Evolutionary conservation across 2,888 invertebrate genomes (phyloP), one percentile per base, ranked within the genome.

Genomic region (Eristalis tenax): DNA sequence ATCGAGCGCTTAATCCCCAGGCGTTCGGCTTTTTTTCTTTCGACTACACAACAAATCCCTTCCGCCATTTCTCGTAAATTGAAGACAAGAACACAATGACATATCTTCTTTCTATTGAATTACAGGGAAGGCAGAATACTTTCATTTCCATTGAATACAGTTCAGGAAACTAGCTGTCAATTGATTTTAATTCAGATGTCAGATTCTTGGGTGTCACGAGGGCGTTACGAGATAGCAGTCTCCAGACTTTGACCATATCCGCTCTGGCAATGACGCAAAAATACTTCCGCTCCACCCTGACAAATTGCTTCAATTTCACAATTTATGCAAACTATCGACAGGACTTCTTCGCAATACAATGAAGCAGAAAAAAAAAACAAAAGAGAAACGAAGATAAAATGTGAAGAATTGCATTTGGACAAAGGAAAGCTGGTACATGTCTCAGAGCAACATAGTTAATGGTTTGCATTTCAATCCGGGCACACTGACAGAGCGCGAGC

Each of bases 101-200:
- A 4, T 15, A 1, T 13, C 59, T 26, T 59, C 59, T 70, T 6
- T 22, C 43, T 57, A 81, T 85, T 69, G 57, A 73, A 76, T 85
- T 81, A 85, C 68, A 78, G 4, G 61, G 56, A 68, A 81, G 63
- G 69, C 73, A 71, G 63, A 56, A 85, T 43, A 64, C 81, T 77
- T 81, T 85, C 69, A 76, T 76, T 85, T 43, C 77, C 77, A 85
- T 73, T 81, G 76, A 85, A 81, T 73, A 68, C 66, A 68, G 69
- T 76, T 81, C 73, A 68, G 85, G 85, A 85, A 85, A 64, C 76
- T 85, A 28, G 50, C 73, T 85, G 81, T 85, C 81, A 85, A 85
- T 85, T 85, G 81, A 77, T 85, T 85, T 85, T 64, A 85, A 81
- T 85, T 85, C 81, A 81, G 71, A 81, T 85, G 85, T 85, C 85